Conservation (phyloP, 2,888 invertebrate species). For the Drosophila formosana region DNA sequence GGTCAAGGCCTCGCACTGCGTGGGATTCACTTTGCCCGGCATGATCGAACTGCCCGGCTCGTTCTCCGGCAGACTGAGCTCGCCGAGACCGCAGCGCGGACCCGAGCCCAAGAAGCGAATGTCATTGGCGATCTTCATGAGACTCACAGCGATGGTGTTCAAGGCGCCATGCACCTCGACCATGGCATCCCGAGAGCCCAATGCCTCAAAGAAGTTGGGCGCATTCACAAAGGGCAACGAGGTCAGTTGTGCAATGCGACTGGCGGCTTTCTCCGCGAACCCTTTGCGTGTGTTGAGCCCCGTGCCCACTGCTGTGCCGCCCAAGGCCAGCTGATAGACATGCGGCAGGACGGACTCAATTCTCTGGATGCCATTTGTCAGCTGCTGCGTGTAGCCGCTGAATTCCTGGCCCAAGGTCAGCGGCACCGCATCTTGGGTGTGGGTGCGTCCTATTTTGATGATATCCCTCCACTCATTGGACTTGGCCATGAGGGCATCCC, state of each 20-base stretch:
- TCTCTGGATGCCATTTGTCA: constrained; percentile 92
- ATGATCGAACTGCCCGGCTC: constrained; percentile 99
- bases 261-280: constrained; percentile 96
- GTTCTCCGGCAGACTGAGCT: constrained; percentile 96
- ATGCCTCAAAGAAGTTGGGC: constrained; percentile 98
- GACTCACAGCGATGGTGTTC: constrained; percentile 94
- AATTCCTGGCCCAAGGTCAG: constrained; percentile 98
- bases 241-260: constrained; percentile 91
- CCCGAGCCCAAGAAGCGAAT: constrained; percentile 96
- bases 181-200: constrained; percentile 96
- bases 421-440: constrained; percentile 96
- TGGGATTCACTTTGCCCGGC: constrained; percentile 99
- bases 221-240: constrained; percentile 96
- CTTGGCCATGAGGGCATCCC: constrained; percentile 90
- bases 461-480: constrained; percentile 93
- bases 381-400: constrained; percentile 94
- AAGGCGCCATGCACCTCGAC: constrained; percentile 98
- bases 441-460: constrained; percentile 96
- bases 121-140: constrained; percentile 99
- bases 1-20: constrained; percentile 98
- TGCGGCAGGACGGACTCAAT: constrained; percentile 93
- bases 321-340: constrained; percentile 95
- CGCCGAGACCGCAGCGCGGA: constrained; percentile 97
- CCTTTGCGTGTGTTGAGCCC: constrained; percentile 97
- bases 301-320: constrained; percentile 98